Percentiles rank a stretch among this genome's conserved stretches.
Evolutionary conservation across 2,797 vertebrate genomes (phyloP).

Genomic region (Microcaecilia unicolor): DNA sequence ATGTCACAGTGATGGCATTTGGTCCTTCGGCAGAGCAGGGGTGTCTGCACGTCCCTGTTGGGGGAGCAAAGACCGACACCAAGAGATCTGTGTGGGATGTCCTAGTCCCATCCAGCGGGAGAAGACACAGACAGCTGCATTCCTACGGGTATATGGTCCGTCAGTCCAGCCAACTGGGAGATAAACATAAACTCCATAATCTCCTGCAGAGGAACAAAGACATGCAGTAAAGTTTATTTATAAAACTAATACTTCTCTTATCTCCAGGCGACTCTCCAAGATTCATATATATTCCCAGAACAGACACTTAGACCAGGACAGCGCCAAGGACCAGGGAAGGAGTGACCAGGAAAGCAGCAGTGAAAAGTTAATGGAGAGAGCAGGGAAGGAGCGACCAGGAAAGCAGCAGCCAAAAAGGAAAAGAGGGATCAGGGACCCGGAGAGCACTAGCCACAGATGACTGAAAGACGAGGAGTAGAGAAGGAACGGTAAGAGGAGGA

Average conservation of each 20-base stretch:
- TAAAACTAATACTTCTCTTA: too few species aligned
- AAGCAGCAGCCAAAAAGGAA: not conserved
- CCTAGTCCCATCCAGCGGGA: too few species aligned
- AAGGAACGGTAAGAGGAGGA: too few species aligned
- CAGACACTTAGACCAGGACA: not conserved
- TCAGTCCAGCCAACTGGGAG: constrained; percentile 65
- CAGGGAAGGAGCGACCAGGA: not conserved
- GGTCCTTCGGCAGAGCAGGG: too few species aligned
- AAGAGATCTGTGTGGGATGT: too few species aligned
- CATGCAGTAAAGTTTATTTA: not conserved
- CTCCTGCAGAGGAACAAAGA: constrained; percentile 38
- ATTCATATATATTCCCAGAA: too few species aligned
- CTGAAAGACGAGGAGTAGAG: not conserved
- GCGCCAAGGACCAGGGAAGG: too few species aligned
- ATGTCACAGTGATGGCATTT: too few species aligned
- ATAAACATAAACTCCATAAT: constrained; percentile 65
- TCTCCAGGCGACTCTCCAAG: too few species aligned
- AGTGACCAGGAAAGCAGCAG: not conserved
- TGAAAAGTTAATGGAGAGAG: too few species aligned
- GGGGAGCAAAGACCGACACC: too few species aligned
- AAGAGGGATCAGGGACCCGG: not conserved
- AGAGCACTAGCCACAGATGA: not conserved
- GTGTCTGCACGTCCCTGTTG: too few species aligned
- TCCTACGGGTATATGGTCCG: constrained; percentile 67
- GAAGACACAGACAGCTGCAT: constrained; percentile 55